phyloP scores from a whole-genome alignment of 2,888 invertebrate genomes.

The Amiota mariae region DNA sequence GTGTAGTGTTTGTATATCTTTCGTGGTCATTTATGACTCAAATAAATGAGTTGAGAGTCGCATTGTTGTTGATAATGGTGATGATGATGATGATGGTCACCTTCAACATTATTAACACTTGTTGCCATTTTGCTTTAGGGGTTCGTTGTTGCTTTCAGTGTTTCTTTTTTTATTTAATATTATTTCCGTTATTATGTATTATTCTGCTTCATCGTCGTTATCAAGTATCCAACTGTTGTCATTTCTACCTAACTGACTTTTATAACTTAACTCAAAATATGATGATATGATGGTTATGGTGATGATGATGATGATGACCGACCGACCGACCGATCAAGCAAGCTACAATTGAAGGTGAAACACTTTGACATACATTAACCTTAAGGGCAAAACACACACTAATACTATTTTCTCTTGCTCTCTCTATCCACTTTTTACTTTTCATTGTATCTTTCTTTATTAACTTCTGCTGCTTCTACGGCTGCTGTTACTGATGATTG shows the following conservation, averaged over 20 bases:
- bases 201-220: background rate
- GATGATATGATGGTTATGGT: too few relatives aligned
- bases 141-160: conserved; percentile 12
- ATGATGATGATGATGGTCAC: conserved; percentile 11
- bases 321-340: background rate
- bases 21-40: too few relatives aligned
- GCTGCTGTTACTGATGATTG: too few relatives aligned
- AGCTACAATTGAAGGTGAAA: conserved; percentile 31
- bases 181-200: conserved; percentile 5
- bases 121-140: conserved; percentile 7
- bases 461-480: conserved; percentile 34
- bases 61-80: background rate
- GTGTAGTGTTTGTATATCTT: too few relatives aligned
- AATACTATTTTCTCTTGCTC: conserved; percentile 1
- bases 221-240: background rate
- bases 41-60: background rate
- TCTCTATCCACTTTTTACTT: background rate
- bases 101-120: conserved; percentile 7
- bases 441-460: conserved; percentile 43
- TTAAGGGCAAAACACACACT: background rate
- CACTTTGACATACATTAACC: conserved; percentile 41
- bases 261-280: too few relatives aligned
- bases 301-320: background rate
- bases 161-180: background rate
- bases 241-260: conserved; percentile 4